Conservation (phyloP, 2,888 invertebrate species). For the Thumatha senex region DNA sequence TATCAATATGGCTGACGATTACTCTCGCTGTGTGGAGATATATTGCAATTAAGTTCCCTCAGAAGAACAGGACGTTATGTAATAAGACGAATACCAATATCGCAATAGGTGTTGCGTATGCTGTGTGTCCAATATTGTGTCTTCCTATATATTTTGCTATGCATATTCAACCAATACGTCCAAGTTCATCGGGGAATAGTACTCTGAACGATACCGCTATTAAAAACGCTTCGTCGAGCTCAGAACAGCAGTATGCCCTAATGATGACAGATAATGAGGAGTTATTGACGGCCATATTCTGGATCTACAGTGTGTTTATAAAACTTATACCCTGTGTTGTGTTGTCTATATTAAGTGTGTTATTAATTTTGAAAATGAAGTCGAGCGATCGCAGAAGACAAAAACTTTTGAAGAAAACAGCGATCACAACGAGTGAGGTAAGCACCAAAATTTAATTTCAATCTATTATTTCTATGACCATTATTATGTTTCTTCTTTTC, state of each 20-base stretch:
- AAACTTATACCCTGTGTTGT: slow-evolving; percentile 96
- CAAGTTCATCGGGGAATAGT: slow-evolving; percentile 34
- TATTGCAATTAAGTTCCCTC: slow-evolving; percentile 93
- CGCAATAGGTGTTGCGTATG: slow-evolving; percentile 90
- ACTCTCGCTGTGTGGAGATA: slow-evolving; percentile 97
- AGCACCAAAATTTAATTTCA: slow-evolving; percentile 4
- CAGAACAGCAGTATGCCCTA: slow-evolving; percentile 85
- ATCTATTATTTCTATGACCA: too few species aligned
- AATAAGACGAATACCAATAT: slow-evolving; percentile 89
- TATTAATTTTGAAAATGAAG: slow-evolving; percentile 89
- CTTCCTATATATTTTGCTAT: slow-evolving; percentile 92
- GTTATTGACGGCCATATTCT: slow-evolving; percentile 89
- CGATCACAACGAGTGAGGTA: slow-evolving; percentile 70
- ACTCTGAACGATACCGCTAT: slow-evolving; percentile 49
- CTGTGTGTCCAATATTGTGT: slow-evolving; percentile 92
- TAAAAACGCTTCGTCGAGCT: slow-evolving; percentile 43
- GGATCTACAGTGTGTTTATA: slow-evolving; percentile 96
- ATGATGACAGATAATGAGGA: slow-evolving; percentile 85
- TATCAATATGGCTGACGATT: slow-evolving; percentile 96
- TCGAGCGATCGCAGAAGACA: slow-evolving; percentile 91
- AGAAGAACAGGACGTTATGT: slow-evolving; percentile 91
- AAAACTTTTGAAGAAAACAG: slow-evolving; percentile 83
- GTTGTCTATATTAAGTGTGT: slow-evolving; percentile 91
- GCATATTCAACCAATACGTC: slow-evolving; percentile 82
- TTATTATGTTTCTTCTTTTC: too few species aligned